These are phyloP conservation scores for Gila robusta DNA, from an alignment of 2,797 vertebrate genomes.

Conservation along the genomic window DNA sequence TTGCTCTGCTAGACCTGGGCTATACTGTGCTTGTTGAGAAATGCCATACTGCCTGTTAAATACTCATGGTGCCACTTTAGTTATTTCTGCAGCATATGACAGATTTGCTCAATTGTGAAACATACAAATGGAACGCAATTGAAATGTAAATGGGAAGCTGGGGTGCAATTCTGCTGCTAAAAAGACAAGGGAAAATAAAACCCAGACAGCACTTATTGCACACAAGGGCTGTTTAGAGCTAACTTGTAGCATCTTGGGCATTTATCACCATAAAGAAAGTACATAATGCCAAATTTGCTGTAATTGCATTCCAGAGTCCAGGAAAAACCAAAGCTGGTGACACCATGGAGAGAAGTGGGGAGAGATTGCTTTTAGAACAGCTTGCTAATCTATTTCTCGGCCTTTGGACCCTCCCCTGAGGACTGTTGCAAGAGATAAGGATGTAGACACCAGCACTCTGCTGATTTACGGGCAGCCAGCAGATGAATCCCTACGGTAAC, in stretches of 20 bases:
- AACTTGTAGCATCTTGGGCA: conserved; percentile 11
- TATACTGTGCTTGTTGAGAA: not conserved
- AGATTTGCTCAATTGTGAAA: conserved; percentile 26
- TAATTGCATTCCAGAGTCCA: conserved; percentile 10
- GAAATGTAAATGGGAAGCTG: conserved; percentile 49
- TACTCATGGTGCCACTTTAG: conserved; percentile 38
- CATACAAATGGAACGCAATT: conserved; percentile 42
- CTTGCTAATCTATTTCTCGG: conserved; percentile 52
- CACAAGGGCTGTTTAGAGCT: conserved; percentile 29
- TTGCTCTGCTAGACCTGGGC: conserved; percentile 6
- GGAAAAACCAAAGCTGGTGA: conserved; percentile 34
- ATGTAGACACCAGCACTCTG: conserved; percentile 43
- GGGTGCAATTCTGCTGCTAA: conserved; percentile 29
- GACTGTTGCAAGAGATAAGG: conserved; percentile 54
- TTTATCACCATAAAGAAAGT: conserved; percentile 37
- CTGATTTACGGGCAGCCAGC: conserved; percentile 53
- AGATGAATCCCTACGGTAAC: conserved; percentile 47
- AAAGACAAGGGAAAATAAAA: conserved; percentile 30
- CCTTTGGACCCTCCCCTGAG: conserved; percentile 40
- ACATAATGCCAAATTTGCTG: conserved; percentile 22
- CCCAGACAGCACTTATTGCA: conserved; percentile 10
- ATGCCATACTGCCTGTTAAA: conserved; percentile 11
- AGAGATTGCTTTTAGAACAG: conserved; percentile 40
- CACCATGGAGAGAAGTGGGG: conserved; percentile 1
- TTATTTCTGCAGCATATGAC: conserved; percentile 26